Base-by-base conservation (phyloP, 2,888 invertebrate genomes). In the Hemithea aestivaria region DNA sequence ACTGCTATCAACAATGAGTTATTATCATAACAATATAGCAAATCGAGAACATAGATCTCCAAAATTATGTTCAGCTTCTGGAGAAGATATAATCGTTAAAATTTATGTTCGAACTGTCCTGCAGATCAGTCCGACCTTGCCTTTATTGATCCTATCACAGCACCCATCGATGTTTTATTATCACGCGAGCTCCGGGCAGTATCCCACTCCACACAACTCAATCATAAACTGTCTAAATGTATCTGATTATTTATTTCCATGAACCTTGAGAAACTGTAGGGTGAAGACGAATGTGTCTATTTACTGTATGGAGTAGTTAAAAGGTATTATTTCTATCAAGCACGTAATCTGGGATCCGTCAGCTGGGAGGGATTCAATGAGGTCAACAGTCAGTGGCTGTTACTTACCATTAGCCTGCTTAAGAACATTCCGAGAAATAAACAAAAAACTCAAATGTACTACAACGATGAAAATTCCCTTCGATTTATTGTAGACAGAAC, bases 181-280 rank as follows among this genome's bases (percentile, higher is more conserved):
- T 29, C 35, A 16, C 36, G 12, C 43, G 36, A 35, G 26, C 33
- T 35, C 30, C 30, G 34, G 20, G 24, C 46, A 27, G 34, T 34
- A 35, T 24, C 32, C 40, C 27, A 36, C 43, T 43, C 28, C 16
- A 40, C 12, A 22, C 32, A 48, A 40, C 35, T 27, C 33, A 35
- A 36, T 40, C 39, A 32, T 44, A 41, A 44, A 44, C 37, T 43
- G 45, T 36, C 36, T 24, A 22, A 7, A 20, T 35, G 21, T 32
- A 37, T 40, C 26, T 33, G 35, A 26, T 30, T 35, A 27, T 36
- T 25, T 25, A 29, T 8, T 20, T 6, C 23, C 11, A 1, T n/a
- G 31, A 25, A 9, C 24, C 29, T 34, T 29, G 39, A 26, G 28
- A 32, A 38, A 27, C 32, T 16, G 30, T 25, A 8, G 11, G 12